Evolutionary conservation across 2,888 invertebrate species (phyloP).

Genomic region (Rapana venosa): DNA sequence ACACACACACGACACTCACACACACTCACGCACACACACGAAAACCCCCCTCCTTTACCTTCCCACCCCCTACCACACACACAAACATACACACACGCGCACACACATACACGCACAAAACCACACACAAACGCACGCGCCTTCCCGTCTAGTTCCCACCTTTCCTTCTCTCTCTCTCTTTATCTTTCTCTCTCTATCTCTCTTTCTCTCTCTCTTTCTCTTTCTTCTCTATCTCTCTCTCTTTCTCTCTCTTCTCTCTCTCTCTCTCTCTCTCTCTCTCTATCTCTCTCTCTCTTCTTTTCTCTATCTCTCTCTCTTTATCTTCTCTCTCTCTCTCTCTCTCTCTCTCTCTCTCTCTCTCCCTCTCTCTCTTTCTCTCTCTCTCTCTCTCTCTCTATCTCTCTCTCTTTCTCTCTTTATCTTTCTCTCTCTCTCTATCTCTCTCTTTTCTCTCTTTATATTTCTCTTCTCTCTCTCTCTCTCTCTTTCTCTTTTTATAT

Average conservation of each 20-base stretch:
- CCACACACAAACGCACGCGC: not conserved
- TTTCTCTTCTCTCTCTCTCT: too few species aligned
- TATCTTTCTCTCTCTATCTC: not conserved
- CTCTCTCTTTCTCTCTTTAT: not conserved
- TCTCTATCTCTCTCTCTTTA: not conserved
- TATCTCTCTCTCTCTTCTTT: not conserved
- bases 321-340: not conserved
- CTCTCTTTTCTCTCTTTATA: too few species aligned
- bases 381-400: not conserved
- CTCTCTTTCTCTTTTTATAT: too few species aligned
- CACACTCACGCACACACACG: not conserved
- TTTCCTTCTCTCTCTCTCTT: conserved; percentile 1
- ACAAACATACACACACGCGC: not conserved
- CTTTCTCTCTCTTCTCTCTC: not conserved
- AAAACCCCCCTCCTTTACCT: not conserved
- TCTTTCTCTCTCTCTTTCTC: not conserved
- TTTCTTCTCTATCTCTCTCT: not conserved
- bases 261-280: not conserved
- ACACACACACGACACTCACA: not conserved
- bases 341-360: not conserved
- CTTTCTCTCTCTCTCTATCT: not conserved
- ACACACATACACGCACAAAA: not conserved
- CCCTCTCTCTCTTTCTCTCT: not conserved
- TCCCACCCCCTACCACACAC: not conserved
- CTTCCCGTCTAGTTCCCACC: not conserved